phyloP scores from a whole-genome alignment of 2,888 invertebrate genomes.

The Falcaria lacertinaria region DNA sequence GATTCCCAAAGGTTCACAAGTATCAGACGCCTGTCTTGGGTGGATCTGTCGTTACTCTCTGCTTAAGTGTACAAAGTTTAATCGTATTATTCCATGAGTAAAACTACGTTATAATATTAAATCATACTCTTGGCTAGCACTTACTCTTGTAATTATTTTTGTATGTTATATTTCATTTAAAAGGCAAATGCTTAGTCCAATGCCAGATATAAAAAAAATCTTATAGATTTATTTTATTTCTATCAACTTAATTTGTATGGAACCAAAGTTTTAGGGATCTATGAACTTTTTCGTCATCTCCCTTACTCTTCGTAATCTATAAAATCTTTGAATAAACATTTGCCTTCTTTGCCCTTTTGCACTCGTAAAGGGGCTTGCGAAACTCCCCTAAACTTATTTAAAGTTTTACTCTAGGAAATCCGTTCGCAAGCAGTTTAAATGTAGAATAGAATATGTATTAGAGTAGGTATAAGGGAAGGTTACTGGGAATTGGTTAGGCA shows the following conservation, averaged over 20 bases:
- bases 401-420: conserved; percentile 76
- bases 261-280: background rate
- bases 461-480: conserved; percentile 51
- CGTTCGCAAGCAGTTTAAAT: conserved; percentile 71
- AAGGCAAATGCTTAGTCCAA: no score
- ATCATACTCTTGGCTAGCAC: no score
- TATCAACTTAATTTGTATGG: background rate
- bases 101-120: no score
- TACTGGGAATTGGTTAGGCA: conserved; percentile 42
- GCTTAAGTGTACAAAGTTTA: no score
- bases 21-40: background rate
- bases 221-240: no score
- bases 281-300: conserved; percentile 27
- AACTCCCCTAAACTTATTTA: conserved; percentile 77
- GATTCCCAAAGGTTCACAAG: conserved; percentile 11
- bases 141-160: no score
- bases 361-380: conserved; percentile 72
- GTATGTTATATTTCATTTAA: no score
- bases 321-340: conserved; percentile 77
- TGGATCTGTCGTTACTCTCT: no score
- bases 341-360: conserved; percentile 73
- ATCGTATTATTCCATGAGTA: no score
- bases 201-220: no score
- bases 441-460: conserved; percentile 72
- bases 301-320: conserved; percentile 62